These are phyloP conservation scores for Carcina quercana DNA, from an alignment of 2,888 invertebrate species.

Conservation along the genomic window DNA sequence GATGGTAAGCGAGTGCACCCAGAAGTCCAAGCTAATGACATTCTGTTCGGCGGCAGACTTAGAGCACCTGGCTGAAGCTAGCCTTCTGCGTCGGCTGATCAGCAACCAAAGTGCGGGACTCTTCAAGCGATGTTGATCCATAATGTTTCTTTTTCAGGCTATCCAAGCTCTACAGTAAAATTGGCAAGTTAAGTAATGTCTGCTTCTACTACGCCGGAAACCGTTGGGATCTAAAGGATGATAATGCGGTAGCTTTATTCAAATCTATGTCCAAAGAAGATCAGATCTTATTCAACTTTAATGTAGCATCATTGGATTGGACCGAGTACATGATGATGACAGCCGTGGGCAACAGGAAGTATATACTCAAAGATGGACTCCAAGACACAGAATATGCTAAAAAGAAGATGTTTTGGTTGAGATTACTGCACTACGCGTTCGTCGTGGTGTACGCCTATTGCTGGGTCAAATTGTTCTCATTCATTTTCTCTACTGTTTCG, in stretches of 20 bases:
- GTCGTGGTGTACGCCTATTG: too few species aligned
- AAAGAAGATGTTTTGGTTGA: neutral
- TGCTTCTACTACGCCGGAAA: constrained; percentile 21
- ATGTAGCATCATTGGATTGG: constrained; percentile 20
- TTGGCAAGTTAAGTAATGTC: constrained; percentile 19
- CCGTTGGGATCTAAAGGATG: constrained; percentile 26
- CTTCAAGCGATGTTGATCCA: too few species aligned
- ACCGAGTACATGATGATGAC: constrained; percentile 17
- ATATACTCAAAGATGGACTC: constrained; percentile 25
- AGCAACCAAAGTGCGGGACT: too few species aligned
- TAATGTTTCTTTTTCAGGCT: constrained; percentile 27
- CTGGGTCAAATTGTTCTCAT: too few species aligned
- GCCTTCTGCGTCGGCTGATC: too few species aligned
- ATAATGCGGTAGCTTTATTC: constrained; percentile 18
- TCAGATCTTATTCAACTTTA: constrained; percentile 27
- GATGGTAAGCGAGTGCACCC: too few species aligned
- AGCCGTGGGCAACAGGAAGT: constrained; percentile 26
- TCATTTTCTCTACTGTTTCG: too few species aligned
- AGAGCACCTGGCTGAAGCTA: too few species aligned
- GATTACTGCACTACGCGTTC: neutral
- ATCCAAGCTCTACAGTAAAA: constrained; percentile 21
- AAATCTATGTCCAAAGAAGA: constrained; percentile 18
- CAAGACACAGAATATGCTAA: constrained; percentile 1
- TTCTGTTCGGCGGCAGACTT: too few species aligned
- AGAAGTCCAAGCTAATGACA: too few species aligned